Evolutionary conservation across 1,140 invertebrate genomes (phyloP).

Genomic region (Stegodyphus mimosarum): DNA sequence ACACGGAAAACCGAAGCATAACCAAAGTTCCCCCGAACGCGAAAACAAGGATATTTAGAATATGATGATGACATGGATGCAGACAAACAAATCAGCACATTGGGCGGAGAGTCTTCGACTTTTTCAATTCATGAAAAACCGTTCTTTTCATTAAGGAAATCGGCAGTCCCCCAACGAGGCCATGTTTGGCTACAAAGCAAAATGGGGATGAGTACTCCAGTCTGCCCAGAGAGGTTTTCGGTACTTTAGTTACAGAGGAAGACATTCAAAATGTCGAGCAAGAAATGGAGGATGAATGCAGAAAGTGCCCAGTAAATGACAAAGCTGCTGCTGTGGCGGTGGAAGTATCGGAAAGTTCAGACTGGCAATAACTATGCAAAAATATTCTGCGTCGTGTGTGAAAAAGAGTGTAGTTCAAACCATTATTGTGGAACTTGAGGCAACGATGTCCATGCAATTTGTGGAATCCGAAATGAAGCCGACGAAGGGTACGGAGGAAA

Average conservation of each 20-base stretch:
- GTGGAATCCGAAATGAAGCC: not conserved
- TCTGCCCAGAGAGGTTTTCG: constrained; percentile 19
- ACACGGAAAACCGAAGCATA: constrained; percentile 34
- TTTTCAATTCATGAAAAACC: constrained; percentile 36
- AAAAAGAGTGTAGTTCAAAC: not conserved
- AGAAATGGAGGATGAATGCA: constrained; percentile 17
- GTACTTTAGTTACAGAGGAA: constrained; percentile 4
- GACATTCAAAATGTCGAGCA: constrained; percentile 9
- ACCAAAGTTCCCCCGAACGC: constrained; percentile 20
- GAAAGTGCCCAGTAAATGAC: not conserved
- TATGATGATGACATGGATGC: constrained; percentile 24
- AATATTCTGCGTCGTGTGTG: not conserved
- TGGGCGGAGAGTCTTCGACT: constrained; percentile 11
- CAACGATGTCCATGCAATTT: not conserved
- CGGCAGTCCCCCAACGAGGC: not conserved
- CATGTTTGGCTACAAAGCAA: constrained; percentile 25
- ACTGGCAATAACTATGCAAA: not conserved
- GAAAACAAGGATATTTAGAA: constrained; percentile 31
- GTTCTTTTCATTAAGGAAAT: constrained; percentile 27
- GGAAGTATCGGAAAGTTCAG: not conserved
- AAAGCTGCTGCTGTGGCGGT: not conserved
- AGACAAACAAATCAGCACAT: constrained; percentile 20
- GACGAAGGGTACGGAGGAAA: not conserved
- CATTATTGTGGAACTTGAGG: not conserved
- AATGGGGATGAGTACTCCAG: constrained; percentile 7